Percentiles rank a stretch among this genome's conserved stretches.
These are phyloP conservation scores for Grallaria varia DNA, from an alignment of 2,113 vertebrate genomes.

Conservation along the genomic window DNA sequence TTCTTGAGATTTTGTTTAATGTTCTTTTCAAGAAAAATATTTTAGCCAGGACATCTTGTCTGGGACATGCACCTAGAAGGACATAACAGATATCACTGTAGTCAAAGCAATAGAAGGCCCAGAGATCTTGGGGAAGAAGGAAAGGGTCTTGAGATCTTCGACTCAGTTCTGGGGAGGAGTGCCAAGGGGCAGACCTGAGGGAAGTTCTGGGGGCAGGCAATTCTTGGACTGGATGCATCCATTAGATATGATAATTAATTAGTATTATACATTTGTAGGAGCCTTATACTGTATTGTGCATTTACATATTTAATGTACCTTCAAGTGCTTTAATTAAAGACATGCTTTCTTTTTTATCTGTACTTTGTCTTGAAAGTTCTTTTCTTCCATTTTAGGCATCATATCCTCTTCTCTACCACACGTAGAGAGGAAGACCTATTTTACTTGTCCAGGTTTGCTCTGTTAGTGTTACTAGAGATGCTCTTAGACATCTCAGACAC, in stretches of 20 bases:
- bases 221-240: neutral
- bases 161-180: neutral
- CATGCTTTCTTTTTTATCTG: neutral
- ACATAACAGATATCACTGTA: neutral
- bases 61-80: neutral
- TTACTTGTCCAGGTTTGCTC: neutral
- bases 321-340: neutral
- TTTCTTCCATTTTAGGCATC: neutral
- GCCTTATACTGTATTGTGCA: neutral
- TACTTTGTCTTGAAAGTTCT: neutral
- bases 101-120: neutral
- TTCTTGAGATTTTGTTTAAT: neutral
- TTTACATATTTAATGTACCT: neutral
- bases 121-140: neutral
- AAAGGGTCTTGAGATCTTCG: neutral
- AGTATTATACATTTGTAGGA: neutral
- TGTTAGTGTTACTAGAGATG: neutral
- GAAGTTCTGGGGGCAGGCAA: neutral
- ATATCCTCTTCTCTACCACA: neutral
- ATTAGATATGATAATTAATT: neutral
- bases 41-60: neutral
- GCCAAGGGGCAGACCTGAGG: neutral
- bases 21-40: neutral
- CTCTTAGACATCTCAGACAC: neutral
- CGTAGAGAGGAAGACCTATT: neutral